Conservation (phyloP, 2,888 invertebrate species). For the Blastobasis lacticolella region DNA sequence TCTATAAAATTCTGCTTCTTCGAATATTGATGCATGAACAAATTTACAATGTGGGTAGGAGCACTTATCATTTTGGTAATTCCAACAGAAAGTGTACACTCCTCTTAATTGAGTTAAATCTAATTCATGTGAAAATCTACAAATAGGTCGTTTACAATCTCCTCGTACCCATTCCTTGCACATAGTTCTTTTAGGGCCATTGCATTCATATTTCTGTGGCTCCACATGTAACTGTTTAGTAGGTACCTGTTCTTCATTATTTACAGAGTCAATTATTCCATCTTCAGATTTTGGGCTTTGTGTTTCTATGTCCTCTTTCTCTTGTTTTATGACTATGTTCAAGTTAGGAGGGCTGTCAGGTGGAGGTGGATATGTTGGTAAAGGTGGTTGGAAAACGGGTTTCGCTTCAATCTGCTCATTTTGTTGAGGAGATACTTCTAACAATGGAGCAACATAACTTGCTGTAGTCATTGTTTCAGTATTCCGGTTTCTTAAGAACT, state of each 20-base stretch:
- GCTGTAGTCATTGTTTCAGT: conserved; percentile 1
- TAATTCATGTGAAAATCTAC: conserved; percentile 39
- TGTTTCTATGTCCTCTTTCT: conserved; percentile 30
- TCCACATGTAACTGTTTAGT: neutral
- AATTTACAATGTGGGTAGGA: conserved; percentile 40
- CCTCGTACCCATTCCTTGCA: conserved; percentile 50
- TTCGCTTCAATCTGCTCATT: neutral
- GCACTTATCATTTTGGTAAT: conserved; percentile 45
- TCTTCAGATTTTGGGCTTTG: conserved; percentile 1
- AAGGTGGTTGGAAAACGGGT: conserved; percentile 29
- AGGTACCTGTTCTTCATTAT: neutral
- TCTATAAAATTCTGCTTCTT: conserved; percentile 44
- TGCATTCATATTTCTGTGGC: neutral
- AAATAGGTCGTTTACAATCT: conserved; percentile 34
- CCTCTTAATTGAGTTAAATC: conserved; percentile 38
- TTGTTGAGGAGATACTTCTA: neutral
- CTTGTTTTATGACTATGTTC: conserved; percentile 27
- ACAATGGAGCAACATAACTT: neutral
- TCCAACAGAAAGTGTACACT: conserved; percentile 47
- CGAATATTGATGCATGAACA: conserved; percentile 50
- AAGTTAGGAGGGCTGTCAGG: conserved; percentile 21
- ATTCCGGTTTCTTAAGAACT: conserved; percentile 30
- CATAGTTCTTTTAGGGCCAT: conserved; percentile 19
- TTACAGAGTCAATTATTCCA: neutral
- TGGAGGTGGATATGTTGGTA: conserved; percentile 37